phyloP scores from a whole-genome alignment of 1,140 invertebrate species.

The Lepidurus couesii region DNA sequence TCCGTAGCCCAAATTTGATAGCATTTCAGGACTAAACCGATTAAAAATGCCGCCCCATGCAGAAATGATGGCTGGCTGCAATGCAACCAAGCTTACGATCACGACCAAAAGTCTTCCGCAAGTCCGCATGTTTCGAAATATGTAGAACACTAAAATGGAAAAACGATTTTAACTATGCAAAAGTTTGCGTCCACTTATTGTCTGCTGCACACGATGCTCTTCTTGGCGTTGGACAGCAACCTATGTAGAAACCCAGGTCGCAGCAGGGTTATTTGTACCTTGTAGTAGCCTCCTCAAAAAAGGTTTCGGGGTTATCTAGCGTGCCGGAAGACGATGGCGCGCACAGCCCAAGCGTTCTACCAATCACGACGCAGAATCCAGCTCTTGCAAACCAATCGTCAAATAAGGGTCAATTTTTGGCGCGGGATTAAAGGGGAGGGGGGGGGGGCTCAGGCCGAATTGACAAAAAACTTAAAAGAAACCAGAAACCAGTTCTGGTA shows the following conservation, averaged over 20 bases:
- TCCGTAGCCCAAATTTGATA: slow-evolving; percentile 69
- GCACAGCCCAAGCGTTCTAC: not conserved
- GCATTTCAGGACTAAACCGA: slow-evolving; percentile 75
- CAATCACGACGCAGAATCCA: slow-evolving; percentile 17
- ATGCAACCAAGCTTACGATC: not conserved
- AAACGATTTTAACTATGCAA: not conserved
- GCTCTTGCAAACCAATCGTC: not conserved
- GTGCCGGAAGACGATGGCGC: slow-evolving; percentile 14
- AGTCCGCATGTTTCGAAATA: not conserved
- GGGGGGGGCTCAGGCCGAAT: not conserved
- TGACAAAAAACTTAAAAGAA: not conserved
- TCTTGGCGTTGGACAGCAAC: not conserved
- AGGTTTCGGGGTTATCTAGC: not conserved
- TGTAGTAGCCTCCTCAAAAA: not conserved
- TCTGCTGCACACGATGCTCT: not conserved
- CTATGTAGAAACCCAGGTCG: not conserved
- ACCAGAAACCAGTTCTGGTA: not conserved
- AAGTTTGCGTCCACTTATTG: not conserved
- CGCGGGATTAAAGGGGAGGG: not conserved
- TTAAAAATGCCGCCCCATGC: slow-evolving; percentile 77
- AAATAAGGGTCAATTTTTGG: slow-evolving; percentile 9
- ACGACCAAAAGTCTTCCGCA: not conserved
- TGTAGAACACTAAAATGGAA: not conserved
- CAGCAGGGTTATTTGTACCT: slow-evolving; percentile 7
- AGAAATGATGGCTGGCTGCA: not conserved